Base-by-base conservation (phyloP, 2,797 vertebrate genomes). In the Alauda arvensis region DNA sequence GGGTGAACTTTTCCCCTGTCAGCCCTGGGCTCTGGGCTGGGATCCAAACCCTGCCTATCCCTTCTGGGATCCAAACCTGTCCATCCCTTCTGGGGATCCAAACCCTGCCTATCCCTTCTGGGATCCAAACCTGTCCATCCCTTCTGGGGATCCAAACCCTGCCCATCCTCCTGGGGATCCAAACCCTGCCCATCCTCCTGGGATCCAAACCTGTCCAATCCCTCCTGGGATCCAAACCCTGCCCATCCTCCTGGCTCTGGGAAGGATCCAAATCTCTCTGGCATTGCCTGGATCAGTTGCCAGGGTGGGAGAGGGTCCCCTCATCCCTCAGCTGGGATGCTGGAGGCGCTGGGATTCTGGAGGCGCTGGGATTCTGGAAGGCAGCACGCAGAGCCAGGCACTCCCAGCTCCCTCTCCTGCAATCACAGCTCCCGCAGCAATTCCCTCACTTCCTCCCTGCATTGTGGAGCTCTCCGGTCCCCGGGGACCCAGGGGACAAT, bases 291-390 rank as follows among this genome's bases (percentile, higher is more conserved):
- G 15, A 7, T 21, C 5, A 2, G 12, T 21, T 34, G 4, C 37
- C n/a, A 2, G n/a, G n/a, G 4, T 34, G 26, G 37, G 21, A 67
- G 18, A 45, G 33, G 43, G 29, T 46, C 37, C 65, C 29, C 34
- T 40, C 10, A 2, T 26, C 20, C 33, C 34, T 7, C 37, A 7
- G 14, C 69, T 26, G 42, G 28, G 33, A 20, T 25, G 23, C 45
- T 14, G 59, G 8, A 34, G 67, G n/a, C 21, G 5, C 46, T 21
- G 0, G 1, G 16, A 29, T n/a, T 19, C 10, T 16, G 51, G 34
- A 18, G n/a, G n/a, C 21, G 5, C 46, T 21, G 0, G 1, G 16
- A 29, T n/a, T 19, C 10, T 16, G 51, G 34, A 18, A 11, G 14
- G 79, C 56, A 34, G 75, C 3, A 0, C 59, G 29, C n/a, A 5